A percentile compares a stretch with the other conserved stretches of the same genome.
phyloP scores from a whole-genome alignment of 2,888 invertebrate species.

The Watsonalla cultraria region DNA sequence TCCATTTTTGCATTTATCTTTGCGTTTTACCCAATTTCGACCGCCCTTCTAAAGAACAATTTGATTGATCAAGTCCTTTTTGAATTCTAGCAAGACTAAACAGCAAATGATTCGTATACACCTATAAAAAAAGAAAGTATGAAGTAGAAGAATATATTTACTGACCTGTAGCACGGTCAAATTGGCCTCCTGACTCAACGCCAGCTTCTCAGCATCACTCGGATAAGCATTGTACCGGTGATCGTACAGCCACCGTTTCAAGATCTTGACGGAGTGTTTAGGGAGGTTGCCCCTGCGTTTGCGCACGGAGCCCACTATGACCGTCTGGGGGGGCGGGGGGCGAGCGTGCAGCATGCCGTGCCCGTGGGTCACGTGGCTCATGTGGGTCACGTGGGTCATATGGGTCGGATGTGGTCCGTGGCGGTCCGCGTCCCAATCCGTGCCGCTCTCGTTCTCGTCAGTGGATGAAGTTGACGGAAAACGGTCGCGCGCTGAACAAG shows the following conservation, averaged over 20 bases:
- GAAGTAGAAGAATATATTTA: neutral
- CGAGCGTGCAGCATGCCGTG: conserved; percentile 6
- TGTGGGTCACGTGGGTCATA: conserved; percentile 6
- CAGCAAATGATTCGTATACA: too few species aligned
- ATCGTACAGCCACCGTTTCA: conserved; percentile 95
- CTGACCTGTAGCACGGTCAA: conserved; percentile 90
- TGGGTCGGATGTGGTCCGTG: conserved; percentile 15
- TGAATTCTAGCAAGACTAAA: too few species aligned
- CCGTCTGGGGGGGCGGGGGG: conserved; percentile 23
- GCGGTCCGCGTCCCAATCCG: conserved; percentile 69
- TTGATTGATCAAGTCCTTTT: too few species aligned
- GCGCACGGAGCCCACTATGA: conserved; percentile 78
- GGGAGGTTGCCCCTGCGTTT: conserved; percentile 94
- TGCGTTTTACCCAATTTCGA: too few species aligned
- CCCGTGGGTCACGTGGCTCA: conserved; percentile 7
- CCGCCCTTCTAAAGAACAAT: too few species aligned
- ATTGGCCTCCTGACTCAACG: conserved; percentile 90
- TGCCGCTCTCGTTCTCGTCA: conserved; percentile 82
- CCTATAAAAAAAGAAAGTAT: too few species aligned
- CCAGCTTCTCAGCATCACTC: conserved; percentile 93
- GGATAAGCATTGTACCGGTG: conserved; percentile 97
- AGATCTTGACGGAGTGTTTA: conserved; percentile 93
- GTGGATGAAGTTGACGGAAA: conserved; percentile 83
- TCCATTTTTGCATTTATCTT: too few species aligned
- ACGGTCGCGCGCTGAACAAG: conserved; percentile 79